Evolutionary conservation across 2,888 invertebrate genomes (phyloP), one percentile per base, ranked within the genome.

Genomic region (Leucozona laternaria): DNA sequence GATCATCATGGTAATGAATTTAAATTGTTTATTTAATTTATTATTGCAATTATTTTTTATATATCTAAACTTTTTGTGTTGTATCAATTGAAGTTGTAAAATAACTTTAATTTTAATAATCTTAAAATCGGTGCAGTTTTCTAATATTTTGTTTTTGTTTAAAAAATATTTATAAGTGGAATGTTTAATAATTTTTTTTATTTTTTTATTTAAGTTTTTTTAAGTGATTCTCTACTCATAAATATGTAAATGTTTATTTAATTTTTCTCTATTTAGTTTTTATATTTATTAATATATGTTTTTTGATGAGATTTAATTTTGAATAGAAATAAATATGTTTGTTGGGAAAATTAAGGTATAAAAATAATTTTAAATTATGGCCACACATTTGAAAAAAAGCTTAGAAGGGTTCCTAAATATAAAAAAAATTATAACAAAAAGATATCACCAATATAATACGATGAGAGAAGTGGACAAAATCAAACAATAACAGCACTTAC

Each of bases 61-160:
- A 20, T 79, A 60, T 79, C 82, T 86, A 75, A 82, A 86, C 79
- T 60, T 75, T 81, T n/a, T 82, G 82, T 86, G 78, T 86, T 79
- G 28, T 50, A 31, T 72, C 22, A 53, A 71, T 77, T 60, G 45
- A 76, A 64, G 22, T 80, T 75, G 68, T 75, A 84, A 79, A 76
- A 28, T 55, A 68, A 58, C 57, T 71, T 76, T 55, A 53, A 25
- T 73, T 55, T 53, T 28, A 53, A 70, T 78, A 50, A 58, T 68
- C 10, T 57, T 70, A 79, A 82, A 82, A 86, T 86, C 86, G 86
- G 86, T 86, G 86, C 82, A 86, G 62, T 73, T 85, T 78, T 68
- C 80, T 80, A 80, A 71, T 13, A 62, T 83, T 57, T 57, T 57
- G 2, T 20, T 58, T 48, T 76, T 66, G 8, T 60, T 79, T 73